A percentile compares a stretch with the other conserved stretches of the same genome.
phyloP scores from a whole-genome alignment of 2,113 vertebrate species.

The Boulengeromyrus knoepffleri region DNA sequence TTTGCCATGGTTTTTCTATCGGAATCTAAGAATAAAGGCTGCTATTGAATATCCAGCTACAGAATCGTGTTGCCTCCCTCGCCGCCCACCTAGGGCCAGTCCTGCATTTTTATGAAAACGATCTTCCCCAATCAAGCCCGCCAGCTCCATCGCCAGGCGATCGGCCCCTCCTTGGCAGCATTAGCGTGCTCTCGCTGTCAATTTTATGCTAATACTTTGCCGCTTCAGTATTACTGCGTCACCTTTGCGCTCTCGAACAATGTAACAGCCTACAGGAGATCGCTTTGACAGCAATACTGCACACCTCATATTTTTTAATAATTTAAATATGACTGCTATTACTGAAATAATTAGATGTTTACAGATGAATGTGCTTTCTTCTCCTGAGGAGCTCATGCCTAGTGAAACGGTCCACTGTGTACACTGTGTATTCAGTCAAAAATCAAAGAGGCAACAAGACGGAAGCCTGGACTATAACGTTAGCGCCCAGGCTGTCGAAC shows the following conservation, averaged over 20 bases:
- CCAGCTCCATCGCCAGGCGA: background rate
- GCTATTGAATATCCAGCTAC: background rate
- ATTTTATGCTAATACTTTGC: background rate
- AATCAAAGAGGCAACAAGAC: background rate
- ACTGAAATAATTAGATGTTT: background rate
- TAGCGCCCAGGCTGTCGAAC: background rate
- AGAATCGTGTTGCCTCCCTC: background rate
- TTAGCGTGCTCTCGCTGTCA: background rate
- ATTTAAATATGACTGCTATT: background rate
- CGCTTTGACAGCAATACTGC: background rate
- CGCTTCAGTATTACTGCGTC: background rate
- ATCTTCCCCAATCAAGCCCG: background rate
- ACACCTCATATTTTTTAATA: background rate
- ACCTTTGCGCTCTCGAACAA: background rate
- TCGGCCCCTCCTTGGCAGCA: background rate
- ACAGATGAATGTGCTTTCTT: background rate
- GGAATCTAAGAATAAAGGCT: background rate
- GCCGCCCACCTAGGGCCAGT: background rate
- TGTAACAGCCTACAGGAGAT: background rate
- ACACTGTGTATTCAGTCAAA: background rate
- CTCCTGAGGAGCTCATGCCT: background rate
- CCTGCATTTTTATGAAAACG: background rate
- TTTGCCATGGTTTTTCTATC: background rate
- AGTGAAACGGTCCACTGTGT: background rate
- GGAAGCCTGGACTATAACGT: background rate